These are phyloP conservation scores for Ormyrus pomaceus DNA, from an alignment of 2,888 invertebrate genomes.

Conservation along the genomic window DNA sequence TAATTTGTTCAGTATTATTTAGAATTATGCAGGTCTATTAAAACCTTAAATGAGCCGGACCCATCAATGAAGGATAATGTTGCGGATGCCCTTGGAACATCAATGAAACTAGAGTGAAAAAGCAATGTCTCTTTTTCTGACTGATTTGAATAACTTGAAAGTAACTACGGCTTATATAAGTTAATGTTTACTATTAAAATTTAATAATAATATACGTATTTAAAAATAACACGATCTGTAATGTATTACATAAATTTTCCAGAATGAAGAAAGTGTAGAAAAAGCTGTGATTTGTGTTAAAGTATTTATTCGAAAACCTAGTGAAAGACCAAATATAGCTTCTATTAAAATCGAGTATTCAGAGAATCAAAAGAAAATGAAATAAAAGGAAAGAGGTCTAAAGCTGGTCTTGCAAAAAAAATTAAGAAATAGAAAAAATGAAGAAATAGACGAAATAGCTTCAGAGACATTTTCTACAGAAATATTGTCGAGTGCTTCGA, in stretches of 20 bases:
- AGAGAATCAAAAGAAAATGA: conserved; percentile 52
- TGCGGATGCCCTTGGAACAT: conserved; percentile 94
- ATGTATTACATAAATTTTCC: conserved; percentile 41
- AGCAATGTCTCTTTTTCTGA: conserved; percentile 88
- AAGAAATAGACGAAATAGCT: conserved; percentile 87
- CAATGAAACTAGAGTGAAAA: conserved; percentile 95
- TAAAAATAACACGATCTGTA: conserved; percentile 8
- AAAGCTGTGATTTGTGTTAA: conserved; percentile 92
- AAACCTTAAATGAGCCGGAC: conserved; percentile 88
- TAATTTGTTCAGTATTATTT: conserved; percentile 70
- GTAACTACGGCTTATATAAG: conserved; percentile 83
- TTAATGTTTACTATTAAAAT: neutral
- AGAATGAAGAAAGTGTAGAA: conserved; percentile 93
- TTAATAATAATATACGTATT: conserved; percentile 21
- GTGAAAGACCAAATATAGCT: conserved; percentile 77
- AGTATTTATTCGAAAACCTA: conserved; percentile 79
- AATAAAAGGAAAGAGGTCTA: conserved; percentile 65
- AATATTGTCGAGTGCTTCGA: conserved; percentile 72
- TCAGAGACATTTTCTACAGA: conserved; percentile 82
- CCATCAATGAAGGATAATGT: conserved; percentile 94
- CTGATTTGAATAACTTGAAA: conserved; percentile 93
- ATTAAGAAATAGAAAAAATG: conserved; percentile 83
- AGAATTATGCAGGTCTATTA: conserved; percentile 87
- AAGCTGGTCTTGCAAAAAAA: conserved; percentile 69
- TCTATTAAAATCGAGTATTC: conserved; percentile 76